A percentile compares a stretch with the other conserved stretches of the same genome.
These are phyloP conservation scores for Hippolais icterina DNA, from an alignment of 2,113 vertebrate genomes.

Conservation along the genomic window DNA sequence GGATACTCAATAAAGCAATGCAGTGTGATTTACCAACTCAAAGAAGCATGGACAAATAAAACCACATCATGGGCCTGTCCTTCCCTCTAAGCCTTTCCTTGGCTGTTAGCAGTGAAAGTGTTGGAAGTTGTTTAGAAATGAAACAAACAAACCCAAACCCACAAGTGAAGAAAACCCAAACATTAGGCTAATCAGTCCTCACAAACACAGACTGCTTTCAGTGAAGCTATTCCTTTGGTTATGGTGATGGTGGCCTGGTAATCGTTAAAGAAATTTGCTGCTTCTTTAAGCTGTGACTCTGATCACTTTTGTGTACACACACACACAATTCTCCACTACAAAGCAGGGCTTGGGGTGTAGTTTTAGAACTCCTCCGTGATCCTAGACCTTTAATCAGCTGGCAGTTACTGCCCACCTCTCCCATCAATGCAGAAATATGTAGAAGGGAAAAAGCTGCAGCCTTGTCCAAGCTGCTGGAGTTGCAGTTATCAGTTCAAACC, in stretches of 20 bases:
- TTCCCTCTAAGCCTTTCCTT: neutral
- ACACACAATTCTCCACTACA: neutral
- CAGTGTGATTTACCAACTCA: slow-evolving; percentile 58
- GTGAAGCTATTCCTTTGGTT: neutral
- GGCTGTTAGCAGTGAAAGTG: neutral
- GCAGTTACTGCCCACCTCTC: neutral
- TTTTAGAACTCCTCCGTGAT: neutral
- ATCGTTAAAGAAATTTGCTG: neutral
- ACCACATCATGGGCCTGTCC: neutral
- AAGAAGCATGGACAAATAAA: slow-evolving; percentile 49
- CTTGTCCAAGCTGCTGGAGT: neutral
- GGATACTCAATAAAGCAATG: slow-evolving; percentile 56
- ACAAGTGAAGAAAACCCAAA: neutral
- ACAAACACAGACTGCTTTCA: neutral
- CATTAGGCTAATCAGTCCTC: neutral
- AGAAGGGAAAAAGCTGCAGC: neutral
- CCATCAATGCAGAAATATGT: neutral
- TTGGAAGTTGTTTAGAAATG: neutral
- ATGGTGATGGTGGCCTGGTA: neutral
- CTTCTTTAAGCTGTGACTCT: neutral
- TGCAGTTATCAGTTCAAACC: neutral
- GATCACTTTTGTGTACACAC: neutral
- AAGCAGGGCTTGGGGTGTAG: neutral
- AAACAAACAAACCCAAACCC: neutral
- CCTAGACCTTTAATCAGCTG: neutral